phyloP scores from a whole-genome alignment of 2,888 invertebrate species.

The Leptarthrus brevirostris region DNA sequence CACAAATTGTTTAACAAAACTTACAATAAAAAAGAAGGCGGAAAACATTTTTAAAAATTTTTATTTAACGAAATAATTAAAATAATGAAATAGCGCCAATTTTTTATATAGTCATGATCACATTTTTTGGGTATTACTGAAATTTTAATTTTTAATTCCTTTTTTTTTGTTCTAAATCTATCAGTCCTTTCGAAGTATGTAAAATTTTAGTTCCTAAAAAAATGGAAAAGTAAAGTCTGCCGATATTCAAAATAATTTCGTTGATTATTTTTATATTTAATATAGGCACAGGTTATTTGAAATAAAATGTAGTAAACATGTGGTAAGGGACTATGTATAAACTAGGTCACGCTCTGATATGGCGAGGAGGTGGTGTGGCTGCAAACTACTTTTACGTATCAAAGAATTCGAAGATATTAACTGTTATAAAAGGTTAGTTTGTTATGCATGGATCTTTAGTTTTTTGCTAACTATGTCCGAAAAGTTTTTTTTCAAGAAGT shows the following conservation, averaged over 20 bases:
- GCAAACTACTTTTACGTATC: no score
- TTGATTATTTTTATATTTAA: background rate
- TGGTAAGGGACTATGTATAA: no score
- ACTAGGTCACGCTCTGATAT: no score
- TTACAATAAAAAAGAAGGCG: slow-evolving; percentile 56
- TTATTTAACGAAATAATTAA: slow-evolving; percentile 5
- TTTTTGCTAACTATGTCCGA: no score
- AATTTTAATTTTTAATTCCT: slow-evolving; percentile 12
- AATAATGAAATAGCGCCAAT: slow-evolving; percentile 27
- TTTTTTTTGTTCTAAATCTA: slow-evolving; percentile 38
- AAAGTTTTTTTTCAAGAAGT: no score
- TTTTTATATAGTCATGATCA: slow-evolving; percentile 47
- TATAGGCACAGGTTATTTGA: no score
- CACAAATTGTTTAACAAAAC: slow-evolving; percentile 60
- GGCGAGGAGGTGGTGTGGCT: no score
- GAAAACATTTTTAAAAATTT: slow-evolving; percentile 49
- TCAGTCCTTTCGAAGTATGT: slow-evolving; percentile 44
- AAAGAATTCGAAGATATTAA: no score
- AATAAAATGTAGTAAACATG: no score
- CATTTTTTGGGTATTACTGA: slow-evolving; percentile 27
- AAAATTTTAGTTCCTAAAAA: slow-evolving; percentile 8
- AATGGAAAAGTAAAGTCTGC: background rate
- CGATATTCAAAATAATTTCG: background rate
- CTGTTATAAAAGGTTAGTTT: no score
- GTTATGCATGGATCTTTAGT: no score